These are phyloP conservation scores for Amphibalanus amphitrite DNA, from an alignment of 1,140 invertebrate species.

Conservation along the genomic window DNA sequence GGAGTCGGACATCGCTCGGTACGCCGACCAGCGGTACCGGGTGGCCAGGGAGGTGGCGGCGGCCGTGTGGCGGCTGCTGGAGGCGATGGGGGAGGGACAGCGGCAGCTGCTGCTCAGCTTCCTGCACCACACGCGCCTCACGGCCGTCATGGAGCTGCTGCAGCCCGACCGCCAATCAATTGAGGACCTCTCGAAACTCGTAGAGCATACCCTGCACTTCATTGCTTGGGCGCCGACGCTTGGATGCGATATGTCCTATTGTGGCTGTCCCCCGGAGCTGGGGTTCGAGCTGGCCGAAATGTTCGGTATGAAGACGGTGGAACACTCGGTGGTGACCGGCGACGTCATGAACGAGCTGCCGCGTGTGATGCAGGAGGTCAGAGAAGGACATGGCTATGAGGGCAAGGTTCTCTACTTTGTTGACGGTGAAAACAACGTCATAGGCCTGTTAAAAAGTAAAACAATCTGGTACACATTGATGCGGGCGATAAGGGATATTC, in stretches of 20 bases:
- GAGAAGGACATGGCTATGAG: conserved; percentile 19
- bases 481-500: conserved; percentile 11
- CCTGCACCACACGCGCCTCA: conserved; percentile 22
- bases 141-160: conserved; percentile 30
- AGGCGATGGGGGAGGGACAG: conserved; percentile 21
- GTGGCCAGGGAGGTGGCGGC: conserved; percentile 26
- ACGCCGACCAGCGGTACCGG: conserved; percentile 25
- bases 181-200: conserved; percentile 26
- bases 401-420: conserved; percentile 33
- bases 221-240: conserved; percentile 28
- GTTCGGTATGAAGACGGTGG: conserved; percentile 19
- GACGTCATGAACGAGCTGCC: background rate
- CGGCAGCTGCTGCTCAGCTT: conserved; percentile 16
- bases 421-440: conserved; percentile 24
- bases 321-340: conserved; percentile 14
- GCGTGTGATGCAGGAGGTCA: background rate
- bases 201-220: conserved; percentile 24
- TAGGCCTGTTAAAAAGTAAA: conserved; percentile 33
- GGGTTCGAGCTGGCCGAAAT: conserved; percentile 17
- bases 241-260: conserved; percentile 19
- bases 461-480: conserved; percentile 33
- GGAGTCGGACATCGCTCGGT: conserved; percentile 27
- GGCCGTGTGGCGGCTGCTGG: conserved; percentile 10
- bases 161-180: conserved; percentile 31
- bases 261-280: conserved; percentile 26